Evolutionary conservation across 2,888 invertebrate genomes (phyloP).

Genomic region (Caenorhabditis panamensis): DNA sequence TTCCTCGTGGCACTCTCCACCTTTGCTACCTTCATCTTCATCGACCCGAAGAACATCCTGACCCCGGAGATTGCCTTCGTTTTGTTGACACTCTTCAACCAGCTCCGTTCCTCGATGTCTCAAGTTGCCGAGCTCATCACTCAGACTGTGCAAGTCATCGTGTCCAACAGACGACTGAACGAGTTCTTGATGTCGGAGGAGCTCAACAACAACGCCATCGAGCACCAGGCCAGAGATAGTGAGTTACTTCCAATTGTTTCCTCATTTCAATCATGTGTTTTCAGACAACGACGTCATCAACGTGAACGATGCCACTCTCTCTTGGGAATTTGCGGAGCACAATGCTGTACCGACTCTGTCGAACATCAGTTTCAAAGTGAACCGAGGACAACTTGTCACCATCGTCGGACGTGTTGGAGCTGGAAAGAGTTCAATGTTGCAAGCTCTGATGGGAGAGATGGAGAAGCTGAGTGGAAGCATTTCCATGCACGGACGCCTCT

Average conservation of each 20-base stretch:
- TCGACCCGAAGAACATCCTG: constrained; percentile 76
- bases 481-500: constrained; percentile 84
- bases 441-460: constrained; percentile 87
- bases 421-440: constrained; percentile 85
- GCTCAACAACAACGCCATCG: constrained; percentile 59
- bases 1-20: constrained; percentile 80
- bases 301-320: constrained; percentile 70
- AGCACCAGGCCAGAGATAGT: constrained; percentile 67
- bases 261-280: constrained; percentile 1
- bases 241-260: constrained; percentile 20
- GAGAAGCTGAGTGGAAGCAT: constrained; percentile 74
- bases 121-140: constrained; percentile 86
- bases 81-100: constrained; percentile 96
- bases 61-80: constrained; percentile 90
- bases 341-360: constrained; percentile 36
- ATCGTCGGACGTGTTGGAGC: constrained; percentile 80
- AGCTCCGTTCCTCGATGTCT: constrained; percentile 94
- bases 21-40: constrained; percentile 77
- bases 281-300: constrained; percentile 74
- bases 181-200: constrained; percentile 77
- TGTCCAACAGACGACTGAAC: constrained; percentile 77
- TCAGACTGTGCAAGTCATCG: constrained; percentile 79
- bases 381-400: constrained; percentile 74
- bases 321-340: constrained; percentile 73
- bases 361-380: constrained; percentile 85